These are phyloP conservation scores for Ennomos erosarius DNA, from an alignment of 2,888 invertebrate genomes.

Conservation along the genomic window DNA sequence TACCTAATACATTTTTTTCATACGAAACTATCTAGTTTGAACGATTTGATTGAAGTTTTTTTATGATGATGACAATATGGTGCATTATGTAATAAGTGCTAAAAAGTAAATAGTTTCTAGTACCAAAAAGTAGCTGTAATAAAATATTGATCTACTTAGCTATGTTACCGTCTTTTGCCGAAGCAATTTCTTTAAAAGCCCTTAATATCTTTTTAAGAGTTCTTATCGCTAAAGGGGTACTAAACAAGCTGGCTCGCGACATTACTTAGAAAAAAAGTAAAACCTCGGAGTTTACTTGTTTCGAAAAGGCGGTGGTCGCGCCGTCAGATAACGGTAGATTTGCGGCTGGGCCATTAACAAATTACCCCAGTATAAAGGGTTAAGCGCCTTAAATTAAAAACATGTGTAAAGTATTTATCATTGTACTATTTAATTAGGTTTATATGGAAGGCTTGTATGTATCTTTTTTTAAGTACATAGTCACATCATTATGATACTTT, in stretches of 20 bases:
- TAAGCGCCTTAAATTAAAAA: slow-evolving; percentile 15
- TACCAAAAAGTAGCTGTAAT: background rate
- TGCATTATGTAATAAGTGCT: too few relatives aligned
- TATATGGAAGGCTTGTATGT: background rate
- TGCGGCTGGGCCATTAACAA: slow-evolving; percentile 80
- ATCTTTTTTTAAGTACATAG: too few relatives aligned
- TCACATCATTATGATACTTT: too few relatives aligned
- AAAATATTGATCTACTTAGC: slow-evolving; percentile 6
- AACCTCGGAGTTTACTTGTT: slow-evolving; percentile 75
- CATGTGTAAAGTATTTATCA: slow-evolving; percentile 1
- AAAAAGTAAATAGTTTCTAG: background rate
- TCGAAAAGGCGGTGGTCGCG: slow-evolving; percentile 74
- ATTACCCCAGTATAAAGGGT: slow-evolving; percentile 69
- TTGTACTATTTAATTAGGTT: too few relatives aligned
- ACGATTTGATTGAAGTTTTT: too few relatives aligned
- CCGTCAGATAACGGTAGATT: slow-evolving; percentile 80
- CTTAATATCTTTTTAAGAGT: slow-evolving; percentile 77
- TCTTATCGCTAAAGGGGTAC: slow-evolving; percentile 77
- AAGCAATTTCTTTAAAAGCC: slow-evolving; percentile 79
- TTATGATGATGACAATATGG: too few relatives aligned
- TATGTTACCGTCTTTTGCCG: slow-evolving; percentile 44
- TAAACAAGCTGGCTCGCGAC: slow-evolving; percentile 74
- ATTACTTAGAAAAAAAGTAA: slow-evolving; percentile 78
- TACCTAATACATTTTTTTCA: too few relatives aligned
- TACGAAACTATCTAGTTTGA: too few relatives aligned